Evolutionary conservation across 2,888 invertebrate species (phyloP).

Genomic region (Lasioglossum malachurum): DNA sequence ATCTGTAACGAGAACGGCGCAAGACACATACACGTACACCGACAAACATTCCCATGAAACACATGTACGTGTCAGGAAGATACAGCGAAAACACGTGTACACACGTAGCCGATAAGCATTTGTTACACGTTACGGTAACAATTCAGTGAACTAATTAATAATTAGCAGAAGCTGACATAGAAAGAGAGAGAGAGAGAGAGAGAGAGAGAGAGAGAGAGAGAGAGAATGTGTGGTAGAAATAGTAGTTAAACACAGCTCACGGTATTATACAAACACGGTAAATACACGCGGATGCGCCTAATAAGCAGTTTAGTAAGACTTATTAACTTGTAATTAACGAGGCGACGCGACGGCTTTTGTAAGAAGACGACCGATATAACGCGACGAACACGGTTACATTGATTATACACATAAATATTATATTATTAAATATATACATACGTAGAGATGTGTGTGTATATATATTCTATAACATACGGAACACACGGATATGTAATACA

Average conservation of each 20-base stretch:
- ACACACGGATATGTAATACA: background rate
- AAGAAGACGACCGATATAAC: slow-evolving; percentile 57
- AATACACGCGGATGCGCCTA: slow-evolving; percentile 37
- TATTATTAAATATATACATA: background rate
- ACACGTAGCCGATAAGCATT: slow-evolving; percentile 32
- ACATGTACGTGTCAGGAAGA: background rate
- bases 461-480: background rate
- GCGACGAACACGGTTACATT: slow-evolving; percentile 58
- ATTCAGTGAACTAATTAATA: slow-evolving; percentile 32
- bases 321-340: slow-evolving; percentile 50
- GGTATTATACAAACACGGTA: slow-evolving; percentile 12
- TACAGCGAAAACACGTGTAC: background rate
- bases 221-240: background rate
- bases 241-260: slow-evolving; percentile 21
- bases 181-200: background rate
- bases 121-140: slow-evolving; percentile 38
- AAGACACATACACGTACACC: background rate
- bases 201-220: slow-evolving; percentile 7
- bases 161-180: slow-evolving; percentile 20
- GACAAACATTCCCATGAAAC: background rate
- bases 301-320: slow-evolving; percentile 56
- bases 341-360: slow-evolving; percentile 65
- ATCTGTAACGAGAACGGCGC: slow-evolving; percentile 55
- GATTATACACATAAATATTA: slow-evolving; percentile 43
- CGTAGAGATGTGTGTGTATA: background rate